Percentiles rank a stretch among this genome's conserved stretches.
Evolutionary conservation across 2,888 invertebrate species (phyloP).

Genomic region (Drosophila limbata): DNA sequence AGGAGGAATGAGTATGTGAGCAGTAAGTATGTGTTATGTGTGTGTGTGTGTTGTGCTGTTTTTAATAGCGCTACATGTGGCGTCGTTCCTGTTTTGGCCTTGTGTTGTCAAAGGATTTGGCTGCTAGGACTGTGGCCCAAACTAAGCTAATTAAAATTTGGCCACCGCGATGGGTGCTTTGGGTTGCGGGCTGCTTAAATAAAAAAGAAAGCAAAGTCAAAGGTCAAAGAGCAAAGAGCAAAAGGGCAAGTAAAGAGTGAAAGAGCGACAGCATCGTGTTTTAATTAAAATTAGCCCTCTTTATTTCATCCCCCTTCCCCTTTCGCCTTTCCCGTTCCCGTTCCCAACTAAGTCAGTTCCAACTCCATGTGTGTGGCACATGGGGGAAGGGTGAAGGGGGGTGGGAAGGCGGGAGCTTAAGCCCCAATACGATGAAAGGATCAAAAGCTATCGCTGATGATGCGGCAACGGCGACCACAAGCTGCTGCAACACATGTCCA

Average conservation of each 20-base stretch:
- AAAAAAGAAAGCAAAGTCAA: slow-evolving; percentile 52
- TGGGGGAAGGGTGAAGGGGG: not conserved
- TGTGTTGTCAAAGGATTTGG: slow-evolving; percentile 59
- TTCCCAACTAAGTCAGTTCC: not conserved
- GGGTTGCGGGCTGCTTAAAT: slow-evolving; percentile 6
- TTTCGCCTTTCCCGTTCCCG: not conserved
- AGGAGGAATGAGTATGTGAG: not conserved
- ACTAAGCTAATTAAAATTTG: slow-evolving; percentile 77
- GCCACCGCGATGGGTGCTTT: slow-evolving; percentile 50
- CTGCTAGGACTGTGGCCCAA: slow-evolving; percentile 52
- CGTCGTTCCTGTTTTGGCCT: slow-evolving; percentile 30
- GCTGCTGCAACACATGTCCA: slow-evolving; percentile 55
- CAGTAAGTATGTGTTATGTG: not conserved
- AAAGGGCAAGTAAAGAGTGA: not conserved
- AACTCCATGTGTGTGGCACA: not conserved
- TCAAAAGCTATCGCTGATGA: slow-evolving; percentile 71
- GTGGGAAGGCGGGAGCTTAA: not conserved
- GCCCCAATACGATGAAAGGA: slow-evolving; percentile 63
- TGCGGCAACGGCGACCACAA: slow-evolving; percentile 74
- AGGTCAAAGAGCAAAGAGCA: slow-evolving; percentile 51
- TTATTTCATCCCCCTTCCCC: not conserved
- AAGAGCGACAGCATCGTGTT: slow-evolving; percentile 65
- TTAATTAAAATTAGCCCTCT: slow-evolving; percentile 67
- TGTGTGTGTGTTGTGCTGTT: slow-evolving; percentile 18
- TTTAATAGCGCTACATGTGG: slow-evolving; percentile 53